Base-by-base conservation (phyloP, 2,888 invertebrate species). In the Drosophila subquinaria region DNA sequence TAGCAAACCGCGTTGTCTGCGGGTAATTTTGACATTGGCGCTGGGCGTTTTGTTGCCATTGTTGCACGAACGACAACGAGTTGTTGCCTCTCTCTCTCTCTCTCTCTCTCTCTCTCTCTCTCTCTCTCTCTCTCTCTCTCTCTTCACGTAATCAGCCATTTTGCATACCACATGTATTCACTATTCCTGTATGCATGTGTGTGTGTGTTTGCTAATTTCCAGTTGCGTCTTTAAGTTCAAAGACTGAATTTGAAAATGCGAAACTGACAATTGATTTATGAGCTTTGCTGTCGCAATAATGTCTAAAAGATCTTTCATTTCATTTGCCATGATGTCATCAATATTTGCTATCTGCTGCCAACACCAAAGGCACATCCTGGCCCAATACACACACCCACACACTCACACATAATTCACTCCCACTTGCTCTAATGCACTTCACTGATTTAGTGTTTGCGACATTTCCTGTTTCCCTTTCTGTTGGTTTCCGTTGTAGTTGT, bases 391-490 rank as follows among this genome's bases (percentile, higher is more conserved):
- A 45, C 20, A 13, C 13, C 27, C 8, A 50, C 17, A 43, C 23
- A 40, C 35, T 50, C 30, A 50, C 17, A 48, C 11, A 50, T 11
- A 11, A 17, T 23, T 23, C 33, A 17, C 56, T 36, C 10, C 17
- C 43, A 40, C 36, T 47, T 36, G 47, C 10, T 70, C 65, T 78
- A 87, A 84, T 84, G 88, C 88, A 87, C 85, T 89, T 84, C 76
- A 88, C 78, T 84, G 85, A 87, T 87, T 87, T 85, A 82, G 73
- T 89, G 88, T 78, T 88, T 80, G 82, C 75, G 60, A 84, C 86
- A 87, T 88, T 87, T 87, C 88, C 89, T 70, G 81, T 74, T 88
- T 88, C 88, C 84, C 65, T 72, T 81, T 83, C 84, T 71, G 76
- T 69, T 74, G 69, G 67, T 62, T 77, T 84, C 75, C 76, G 74